These are phyloP conservation scores for Osmoderma eremita DNA, from an alignment of 2,888 invertebrate genomes.

Conservation along the genomic window DNA sequence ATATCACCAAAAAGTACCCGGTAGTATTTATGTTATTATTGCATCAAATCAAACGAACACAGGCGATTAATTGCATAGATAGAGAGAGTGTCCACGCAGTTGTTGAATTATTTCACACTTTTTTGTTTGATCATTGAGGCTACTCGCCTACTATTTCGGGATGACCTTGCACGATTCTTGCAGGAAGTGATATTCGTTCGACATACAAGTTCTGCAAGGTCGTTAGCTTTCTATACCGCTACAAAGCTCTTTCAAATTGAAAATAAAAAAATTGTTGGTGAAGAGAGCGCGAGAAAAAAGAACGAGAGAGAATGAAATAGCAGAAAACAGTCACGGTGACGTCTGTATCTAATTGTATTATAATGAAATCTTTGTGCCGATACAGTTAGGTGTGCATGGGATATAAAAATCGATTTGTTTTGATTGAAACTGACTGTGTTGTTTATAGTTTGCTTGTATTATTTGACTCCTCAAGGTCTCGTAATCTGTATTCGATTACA, in stretches of 20 bases:
- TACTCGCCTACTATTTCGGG: slow-evolving; percentile 46
- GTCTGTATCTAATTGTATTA: slow-evolving; percentile 27
- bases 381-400: slow-evolving; percentile 24
- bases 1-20: slow-evolving; percentile 9
- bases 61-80: neutral
- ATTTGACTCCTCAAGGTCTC: slow-evolving; percentile 25
- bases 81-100: neutral
- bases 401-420: slow-evolving; percentile 25
- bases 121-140: slow-evolving; percentile 44
- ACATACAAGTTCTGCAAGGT: slow-evolving; percentile 35
- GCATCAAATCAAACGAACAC: neutral
- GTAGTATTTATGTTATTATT: no score
- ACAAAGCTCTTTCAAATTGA: slow-evolving; percentile 27
- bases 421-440: slow-evolving; percentile 19
- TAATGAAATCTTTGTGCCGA: slow-evolving; percentile 23
- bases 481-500: neutral
- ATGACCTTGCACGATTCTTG: slow-evolving; percentile 46
- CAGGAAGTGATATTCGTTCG: slow-evolving; percentile 45
- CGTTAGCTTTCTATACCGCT: slow-evolving; percentile 42
- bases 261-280: slow-evolving; percentile 26
- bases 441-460: slow-evolving; percentile 7
- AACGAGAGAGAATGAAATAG: slow-evolving; percentile 3
- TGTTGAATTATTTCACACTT: slow-evolving; percentile 36
- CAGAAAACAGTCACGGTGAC: neutral
- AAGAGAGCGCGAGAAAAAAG: slow-evolving; percentile 2